These are phyloP conservation scores for Crenichthys baileyi DNA, from an alignment of 2,797 vertebrate genomes.

Conservation along the genomic window DNA sequence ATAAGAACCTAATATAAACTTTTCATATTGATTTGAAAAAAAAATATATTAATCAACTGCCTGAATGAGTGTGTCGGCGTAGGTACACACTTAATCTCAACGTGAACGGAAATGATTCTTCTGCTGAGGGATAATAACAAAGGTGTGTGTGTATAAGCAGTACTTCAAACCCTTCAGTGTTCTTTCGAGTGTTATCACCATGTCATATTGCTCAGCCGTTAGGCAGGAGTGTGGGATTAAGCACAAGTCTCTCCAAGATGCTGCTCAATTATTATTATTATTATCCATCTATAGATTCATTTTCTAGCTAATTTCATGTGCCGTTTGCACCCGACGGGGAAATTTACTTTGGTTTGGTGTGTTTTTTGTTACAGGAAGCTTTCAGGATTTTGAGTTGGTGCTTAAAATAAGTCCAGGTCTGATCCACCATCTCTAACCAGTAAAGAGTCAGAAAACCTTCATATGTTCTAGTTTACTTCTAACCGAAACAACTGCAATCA, in stretches of 20 bases:
- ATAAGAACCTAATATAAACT: conserved; percentile 31
- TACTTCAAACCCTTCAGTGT: conserved; percentile 58
- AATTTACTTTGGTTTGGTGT: too few relatives aligned
- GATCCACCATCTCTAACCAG: background rate
- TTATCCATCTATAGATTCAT: conserved; percentile 1
- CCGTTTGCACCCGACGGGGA: background rate
- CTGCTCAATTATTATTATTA: conserved; percentile 12
- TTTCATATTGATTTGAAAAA: too few relatives aligned
- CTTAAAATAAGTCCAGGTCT: too few relatives aligned
- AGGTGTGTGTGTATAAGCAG: conserved; percentile 49
- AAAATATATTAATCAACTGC: conserved; percentile 21
- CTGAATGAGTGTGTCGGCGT: conserved; percentile 33
- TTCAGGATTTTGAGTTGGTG: too few relatives aligned
- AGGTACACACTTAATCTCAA: conserved; percentile 36
- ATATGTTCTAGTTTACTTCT: too few relatives aligned
- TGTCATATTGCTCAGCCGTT: conserved; percentile 39
- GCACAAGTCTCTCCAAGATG: conserved; percentile 6
- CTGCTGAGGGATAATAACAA: conserved; percentile 45
- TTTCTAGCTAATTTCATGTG: background rate
- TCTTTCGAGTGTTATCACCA: conserved; percentile 47
- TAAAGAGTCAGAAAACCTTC: background rate
- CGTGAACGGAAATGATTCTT: conserved; percentile 47
- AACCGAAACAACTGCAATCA: background rate
- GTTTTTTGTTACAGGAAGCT: too few relatives aligned
- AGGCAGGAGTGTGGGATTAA: conserved; percentile 15